Evolutionary conservation across 1,140 invertebrate genomes (phyloP).

Genomic region (Ips typographus): DNA sequence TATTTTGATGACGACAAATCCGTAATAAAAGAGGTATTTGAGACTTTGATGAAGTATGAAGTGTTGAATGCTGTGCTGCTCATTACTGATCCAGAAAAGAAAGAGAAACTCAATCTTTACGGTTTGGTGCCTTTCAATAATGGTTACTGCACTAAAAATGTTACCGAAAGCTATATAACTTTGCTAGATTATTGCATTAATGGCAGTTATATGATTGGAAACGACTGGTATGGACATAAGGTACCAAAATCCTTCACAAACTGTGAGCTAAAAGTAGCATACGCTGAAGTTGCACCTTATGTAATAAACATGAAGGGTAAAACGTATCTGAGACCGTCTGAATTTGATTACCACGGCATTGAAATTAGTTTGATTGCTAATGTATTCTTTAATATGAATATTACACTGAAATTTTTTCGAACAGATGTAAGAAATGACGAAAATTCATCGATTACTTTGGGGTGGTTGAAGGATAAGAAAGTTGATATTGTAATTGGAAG

Average conservation of each 20-base stretch:
- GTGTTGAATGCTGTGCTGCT: slow-evolving; percentile 37
- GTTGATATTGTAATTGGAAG: slow-evolving; percentile 23
- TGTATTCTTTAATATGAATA: slow-evolving; percentile 20
- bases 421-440: no score
- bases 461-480: slow-evolving; percentile 5
- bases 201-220: slow-evolving; percentile 10
- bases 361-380: slow-evolving; percentile 26
- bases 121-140: slow-evolving; percentile 40
- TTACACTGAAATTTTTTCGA: slow-evolving; percentile 7
- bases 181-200: slow-evolving; percentile 20
- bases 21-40: slow-evolving; percentile 29
- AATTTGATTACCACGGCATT: slow-evolving; percentile 18
- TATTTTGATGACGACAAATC: slow-evolving; percentile 17
- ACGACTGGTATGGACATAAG: slow-evolving; percentile 29
- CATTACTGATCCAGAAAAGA: slow-evolving; percentile 17
- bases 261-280: slow-evolving; percentile 37
- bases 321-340: background rate
- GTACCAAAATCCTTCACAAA: slow-evolving; percentile 38
- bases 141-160: slow-evolving; percentile 32
- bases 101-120: slow-evolving; percentile 34
- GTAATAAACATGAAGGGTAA: slow-evolving; percentile 21
- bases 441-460: slow-evolving; percentile 2
- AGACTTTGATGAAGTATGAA: slow-evolving; percentile 27
- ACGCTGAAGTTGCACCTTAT: slow-evolving; percentile 36
- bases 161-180: slow-evolving; percentile 17